phyloP scores from a whole-genome alignment of 2,888 invertebrate species.

The Eulithis testata region DNA sequence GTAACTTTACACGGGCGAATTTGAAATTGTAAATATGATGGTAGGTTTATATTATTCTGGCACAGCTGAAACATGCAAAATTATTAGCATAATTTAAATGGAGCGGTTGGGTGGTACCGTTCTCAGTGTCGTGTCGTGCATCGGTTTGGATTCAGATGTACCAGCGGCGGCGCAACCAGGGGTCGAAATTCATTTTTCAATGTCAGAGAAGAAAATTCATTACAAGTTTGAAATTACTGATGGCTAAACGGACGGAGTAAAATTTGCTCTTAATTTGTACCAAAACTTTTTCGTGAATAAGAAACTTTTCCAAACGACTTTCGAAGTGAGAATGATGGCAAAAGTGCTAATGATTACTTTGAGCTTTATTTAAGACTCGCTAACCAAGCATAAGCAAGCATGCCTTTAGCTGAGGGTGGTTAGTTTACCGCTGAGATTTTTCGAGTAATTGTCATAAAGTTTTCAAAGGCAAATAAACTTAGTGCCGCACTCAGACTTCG shows the following conservation, averaged over 20 bases:
- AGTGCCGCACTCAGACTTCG: slow-evolving; percentile 61
- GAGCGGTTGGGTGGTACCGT: slow-evolving; percentile 47
- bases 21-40: slow-evolving; percentile 36
- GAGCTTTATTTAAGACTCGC: slow-evolving; percentile 52
- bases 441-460: slow-evolving; percentile 23
- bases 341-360: slow-evolving; percentile 78
- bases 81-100: slow-evolving; percentile 48
- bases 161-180: slow-evolving; percentile 62
- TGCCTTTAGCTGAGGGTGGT: background rate
- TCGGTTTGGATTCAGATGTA: slow-evolving; percentile 67
- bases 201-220: slow-evolving; percentile 84
- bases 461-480: slow-evolving; percentile 52
- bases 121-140: slow-evolving; percentile 51
- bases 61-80: slow-evolving; percentile 41
- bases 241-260: slow-evolving; percentile 82
- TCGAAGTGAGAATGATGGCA: slow-evolving; percentile 77
- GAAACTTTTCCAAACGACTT: slow-evolving; percentile 78
- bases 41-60: slow-evolving; percentile 37
- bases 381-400: slow-evolving; percentile 16
- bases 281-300: slow-evolving; percentile 79
- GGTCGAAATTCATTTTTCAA: slow-evolving; percentile 82
- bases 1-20: slow-evolving; percentile 21
- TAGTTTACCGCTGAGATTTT: background rate
- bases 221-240: slow-evolving; percentile 84
- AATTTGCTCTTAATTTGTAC: slow-evolving; percentile 84